Percentiles rank a stretch among this genome's conserved stretches.
Conservation (phyloP, 2,797 vertebrate species). For the Champsocephalus esox region DNA sequence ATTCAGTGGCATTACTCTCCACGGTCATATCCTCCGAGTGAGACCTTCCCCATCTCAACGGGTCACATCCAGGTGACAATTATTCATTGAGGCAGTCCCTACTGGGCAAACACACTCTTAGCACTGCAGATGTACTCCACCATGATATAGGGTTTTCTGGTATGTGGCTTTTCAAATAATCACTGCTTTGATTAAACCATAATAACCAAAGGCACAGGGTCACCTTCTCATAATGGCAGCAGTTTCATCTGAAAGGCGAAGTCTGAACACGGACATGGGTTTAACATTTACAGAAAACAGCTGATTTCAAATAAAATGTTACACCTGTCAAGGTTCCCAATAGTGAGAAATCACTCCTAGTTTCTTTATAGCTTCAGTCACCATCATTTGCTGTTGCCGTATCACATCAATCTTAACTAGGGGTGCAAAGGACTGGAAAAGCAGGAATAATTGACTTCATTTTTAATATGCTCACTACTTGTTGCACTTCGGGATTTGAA, state of each 20-base stretch:
- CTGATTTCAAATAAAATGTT: constrained; percentile 24
- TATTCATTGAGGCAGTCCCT: constrained; percentile 11
- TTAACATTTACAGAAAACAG: constrained; percentile 34
- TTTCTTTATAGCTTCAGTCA: neutral
- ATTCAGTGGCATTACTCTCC: neutral
- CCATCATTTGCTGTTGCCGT: neutral
- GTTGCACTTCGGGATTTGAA: too few species aligned
- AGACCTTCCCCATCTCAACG: constrained; percentile 9
- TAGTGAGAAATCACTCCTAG: neutral
- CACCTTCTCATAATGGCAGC: constrained; percentile 24
- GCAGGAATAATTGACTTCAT: too few species aligned
- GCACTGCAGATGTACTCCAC: constrained; percentile 13
- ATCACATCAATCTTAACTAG: neutral
- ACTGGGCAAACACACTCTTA: neutral
- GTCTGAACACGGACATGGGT: constrained; percentile 10
- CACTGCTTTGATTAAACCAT: constrained; percentile 27
- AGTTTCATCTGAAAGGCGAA: constrained; percentile 22
- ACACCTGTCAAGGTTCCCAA: neutral
- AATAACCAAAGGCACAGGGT: constrained; percentile 31
- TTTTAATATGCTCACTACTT: too few species aligned
- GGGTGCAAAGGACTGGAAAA: neutral
- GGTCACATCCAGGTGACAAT: constrained; percentile 26
- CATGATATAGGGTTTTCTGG: constrained; percentile 5
- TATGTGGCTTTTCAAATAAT: constrained; percentile 24
- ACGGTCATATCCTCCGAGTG: neutral